Evolutionary conservation across 2,113 vertebrate species (phyloP).

Genomic region (Galemys pyrenaicus): DNA sequence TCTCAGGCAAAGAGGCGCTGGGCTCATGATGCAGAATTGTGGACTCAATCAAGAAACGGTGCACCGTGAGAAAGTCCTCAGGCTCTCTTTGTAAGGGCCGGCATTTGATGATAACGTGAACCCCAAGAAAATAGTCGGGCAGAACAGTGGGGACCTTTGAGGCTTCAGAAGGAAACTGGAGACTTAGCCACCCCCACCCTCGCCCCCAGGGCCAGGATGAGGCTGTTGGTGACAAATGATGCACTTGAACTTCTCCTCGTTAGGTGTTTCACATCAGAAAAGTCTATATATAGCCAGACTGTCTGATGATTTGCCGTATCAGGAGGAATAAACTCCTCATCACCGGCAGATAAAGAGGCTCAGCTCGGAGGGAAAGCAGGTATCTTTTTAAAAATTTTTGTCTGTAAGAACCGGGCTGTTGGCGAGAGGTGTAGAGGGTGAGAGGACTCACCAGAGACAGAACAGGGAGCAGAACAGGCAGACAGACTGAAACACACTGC

Average conservation of each 20-base stretch:
- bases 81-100: constrained; percentile 56
- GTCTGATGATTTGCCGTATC: background rate
- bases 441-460: no score
- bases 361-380: background rate
- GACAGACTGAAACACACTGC: no score
- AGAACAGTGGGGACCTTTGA: constrained; percentile 3
- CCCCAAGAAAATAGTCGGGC: background rate
- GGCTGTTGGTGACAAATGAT: background rate
- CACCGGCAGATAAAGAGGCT: background rate
- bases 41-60: constrained; percentile 62
- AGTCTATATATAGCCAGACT: background rate
- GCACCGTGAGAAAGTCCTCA: background rate
- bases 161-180: constrained; percentile 23
- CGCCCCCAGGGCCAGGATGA: background rate
- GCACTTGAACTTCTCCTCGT: background rate
- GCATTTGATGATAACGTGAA: background rate
- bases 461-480: no score
- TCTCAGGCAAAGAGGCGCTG: constrained; percentile 54
- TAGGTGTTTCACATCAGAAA: constrained; percentile 3
- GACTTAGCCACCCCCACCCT: background rate
- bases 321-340: background rate
- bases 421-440: no score
- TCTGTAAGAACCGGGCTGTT: no score
- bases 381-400: background rate
- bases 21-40: constrained; percentile 64